Base-by-base conservation (phyloP, 2,888 invertebrate species). In the Microctonus hyperodae region DNA sequence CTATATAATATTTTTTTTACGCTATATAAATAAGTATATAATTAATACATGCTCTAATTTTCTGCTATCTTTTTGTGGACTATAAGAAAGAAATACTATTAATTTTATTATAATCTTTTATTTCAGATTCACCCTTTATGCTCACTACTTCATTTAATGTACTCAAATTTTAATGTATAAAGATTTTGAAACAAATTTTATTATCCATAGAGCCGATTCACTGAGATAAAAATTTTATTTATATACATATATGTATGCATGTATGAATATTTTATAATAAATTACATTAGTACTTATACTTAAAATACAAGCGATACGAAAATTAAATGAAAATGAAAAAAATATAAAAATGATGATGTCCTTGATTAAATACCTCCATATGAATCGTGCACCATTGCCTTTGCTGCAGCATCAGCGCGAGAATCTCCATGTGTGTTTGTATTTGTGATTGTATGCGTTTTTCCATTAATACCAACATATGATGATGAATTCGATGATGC, bases 401-500 rank as follows among this genome's bases (percentile, higher is more conserved):
- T 70, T 2, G 44, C 44, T 2, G n/a, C 16, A 4, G 64, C 70
- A 9, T 33, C 16, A 1, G 72, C 69, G 11, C 67, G 58, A 0
- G 69, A 69, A 35, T 55, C 55, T 48, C 69, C 69, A 33, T 59
- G 69, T 33, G 64, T 69, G 40, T 64, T 59, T 48, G 57, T 66
- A 13, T 31, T 66, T 5, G 67, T 53, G 16, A 62, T 33, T 3
- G 65, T 65, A 13, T 64, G 28, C 2, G 67, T 37, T 9, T 51
- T 31, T n/a, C 64, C 64, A 31, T 28, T 28, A 13, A 65, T 65
- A 10, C 65, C 58, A 5, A 74, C 71, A 4, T 72, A 62, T 10
- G 75, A 71, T 28, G 72, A 62, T 0, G 73, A 72, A 3, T 74
- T 69, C 10, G 76, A 51, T 64, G 31, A 53, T 35, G 44, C 68